Base-by-base conservation (phyloP, 2,888 invertebrate genomes). In the Argyresthia goedartella region DNA sequence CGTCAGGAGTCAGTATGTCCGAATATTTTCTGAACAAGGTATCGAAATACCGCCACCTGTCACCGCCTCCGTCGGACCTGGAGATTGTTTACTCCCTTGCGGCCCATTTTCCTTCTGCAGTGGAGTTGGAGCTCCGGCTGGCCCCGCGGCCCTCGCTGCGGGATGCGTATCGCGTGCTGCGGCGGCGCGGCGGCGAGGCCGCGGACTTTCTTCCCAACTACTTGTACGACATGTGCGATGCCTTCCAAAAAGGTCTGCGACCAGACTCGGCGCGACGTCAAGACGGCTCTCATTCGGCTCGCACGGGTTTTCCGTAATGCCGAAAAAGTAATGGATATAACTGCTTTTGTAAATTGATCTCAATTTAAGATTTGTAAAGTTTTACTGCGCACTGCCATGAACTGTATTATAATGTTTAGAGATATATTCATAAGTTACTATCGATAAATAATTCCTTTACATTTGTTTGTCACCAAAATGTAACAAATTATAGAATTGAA, bases 151-250 rank as follows among this genome's bases (percentile, higher is more conserved):
- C 86, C 42, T 79, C 80, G 57, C 66, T 86, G 59, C 80, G 85
- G 46, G 86, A 85, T 58, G 84, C 86, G 43, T 86, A 86, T 60
- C 75, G 76, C 49, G 64, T 81, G 60, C 74, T 86, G 52, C 78
- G 84, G 33, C 81, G 86, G 52, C 74, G 84, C 59, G 85, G 86
- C 60, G 82, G 84, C 50, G 84, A 82, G 54, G 62, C 76, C 43
- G 67, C 75, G 15, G 84, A 86, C 59, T 85, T 79, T 62, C 65
- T 86, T 55, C 86, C 86, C 50, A 86, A 86, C 64, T 86, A 86
- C 61, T 70, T 86, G 62, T 86, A 77, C 62, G 86, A 86, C 64
- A 86, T 86, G 86, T 86, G 86, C 58, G 86, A 85, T 57, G 78
- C 81, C 25, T 86, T 79, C 56, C 86, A 86, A 58, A 74, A 76